phyloP scores from a whole-genome alignment of 2,113 vertebrate species.

The Sigmodon hispidus region DNA sequence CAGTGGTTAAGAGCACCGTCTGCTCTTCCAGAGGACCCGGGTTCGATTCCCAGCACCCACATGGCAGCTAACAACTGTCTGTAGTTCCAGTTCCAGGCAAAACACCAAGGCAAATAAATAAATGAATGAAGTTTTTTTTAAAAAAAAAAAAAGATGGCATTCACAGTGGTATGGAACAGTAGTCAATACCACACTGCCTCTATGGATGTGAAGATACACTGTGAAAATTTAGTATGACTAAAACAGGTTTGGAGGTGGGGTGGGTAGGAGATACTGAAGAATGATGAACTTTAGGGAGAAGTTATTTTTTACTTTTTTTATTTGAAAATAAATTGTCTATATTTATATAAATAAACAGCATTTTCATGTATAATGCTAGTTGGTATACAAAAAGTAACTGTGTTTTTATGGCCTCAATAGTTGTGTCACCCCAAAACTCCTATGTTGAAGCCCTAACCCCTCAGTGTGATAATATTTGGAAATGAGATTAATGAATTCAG shows the following conservation, averaged over 20 bases:
- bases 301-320: conserved; percentile 33
- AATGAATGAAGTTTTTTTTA: too few species aligned
- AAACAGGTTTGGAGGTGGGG: not conserved
- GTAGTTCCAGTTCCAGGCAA: too few species aligned
- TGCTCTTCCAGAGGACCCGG: too few species aligned
- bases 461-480: not conserved
- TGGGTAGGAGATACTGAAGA: not conserved
- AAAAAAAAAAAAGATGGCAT: not conserved
- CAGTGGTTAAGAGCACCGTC: too few species aligned
- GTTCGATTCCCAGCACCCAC: too few species aligned
- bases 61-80: too few species aligned
- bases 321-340: conserved; percentile 56
- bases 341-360: conserved; percentile 67
- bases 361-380: conserved; percentile 50
- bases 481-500: not conserved
- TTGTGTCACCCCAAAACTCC: not conserved
- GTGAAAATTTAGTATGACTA: not conserved
- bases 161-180: not conserved
- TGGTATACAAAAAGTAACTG: not conserved
- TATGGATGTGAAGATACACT: not conserved
- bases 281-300: conserved; percentile 23
- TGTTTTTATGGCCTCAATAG: not conserved
- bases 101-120: too few species aligned
- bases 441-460: not conserved
- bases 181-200: not conserved